Conservation (phyloP, 2,797 vertebrate species). For the Myotis pilosus region DNA sequence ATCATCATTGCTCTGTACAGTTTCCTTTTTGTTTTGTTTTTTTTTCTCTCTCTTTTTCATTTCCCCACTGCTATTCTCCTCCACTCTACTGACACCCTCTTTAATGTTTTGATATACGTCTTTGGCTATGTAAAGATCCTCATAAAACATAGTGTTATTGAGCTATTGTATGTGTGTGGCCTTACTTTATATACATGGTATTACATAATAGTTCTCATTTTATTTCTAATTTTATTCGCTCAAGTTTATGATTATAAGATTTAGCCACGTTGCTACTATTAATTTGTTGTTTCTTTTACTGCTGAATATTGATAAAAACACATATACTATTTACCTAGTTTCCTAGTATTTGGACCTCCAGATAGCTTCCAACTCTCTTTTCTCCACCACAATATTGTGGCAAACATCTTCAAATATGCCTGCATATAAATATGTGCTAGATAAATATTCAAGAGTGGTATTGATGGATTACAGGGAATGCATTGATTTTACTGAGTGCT, state of each 20-base stretch:
- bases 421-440: neutral
- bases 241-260: neutral
- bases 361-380: neutral
- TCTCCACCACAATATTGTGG: neutral
- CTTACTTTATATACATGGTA: neutral
- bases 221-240: constrained; percentile 15
- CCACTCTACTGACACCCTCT: neutral
- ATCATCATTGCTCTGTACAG: neutral
- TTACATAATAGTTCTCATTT: neutral
- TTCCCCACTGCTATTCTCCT: neutral
- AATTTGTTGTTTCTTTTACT: neutral
- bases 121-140: neutral
- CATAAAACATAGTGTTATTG: neutral
- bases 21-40: neutral
- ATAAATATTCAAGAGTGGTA: neutral
- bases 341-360: neutral
- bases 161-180: neutral
- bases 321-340: neutral
- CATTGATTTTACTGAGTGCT: neutral
- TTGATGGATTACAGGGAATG: neutral
- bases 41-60: neutral
- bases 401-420: neutral
- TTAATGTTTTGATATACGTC: neutral
- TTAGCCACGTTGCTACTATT: neutral
- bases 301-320: neutral